Evolutionary conservation across 2,113 vertebrate genomes (phyloP), one percentile per base, ranked within the genome.

Genomic region (Mobula hypostoma): DNA sequence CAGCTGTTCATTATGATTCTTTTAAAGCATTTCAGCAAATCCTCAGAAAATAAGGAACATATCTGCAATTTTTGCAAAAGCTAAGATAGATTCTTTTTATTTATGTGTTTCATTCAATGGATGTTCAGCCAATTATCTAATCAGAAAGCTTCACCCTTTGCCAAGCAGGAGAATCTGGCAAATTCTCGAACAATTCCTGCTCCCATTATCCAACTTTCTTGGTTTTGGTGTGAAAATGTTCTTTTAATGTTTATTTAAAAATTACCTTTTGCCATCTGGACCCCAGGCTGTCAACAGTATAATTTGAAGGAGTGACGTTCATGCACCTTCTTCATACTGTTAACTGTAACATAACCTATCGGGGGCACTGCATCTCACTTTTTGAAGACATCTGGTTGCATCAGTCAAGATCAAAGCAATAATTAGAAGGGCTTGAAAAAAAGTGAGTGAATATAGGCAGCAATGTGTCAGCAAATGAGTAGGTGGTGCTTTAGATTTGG

Each of bases 391-490:
- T 24, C 9, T 61, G 56, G 24, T 12, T 63, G 56, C 24, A 12
- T n/a, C 56, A 87, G 58, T 48, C 58, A 56, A 87, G 27, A 88
- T 58, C 83, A 88, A 88, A 88, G 83, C 56, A 88, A 32, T 88
- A 63, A n/a, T 61, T 87, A n/a, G 56, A 5, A 29, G 83, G 83
- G 83, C 48, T 9, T 61, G 29, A 29, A 58, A 85, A 56, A 87
- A 61, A 61, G 58, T n/a, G 12, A 83, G 80, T 88, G 27, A 88
- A 63, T 88, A 29, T 88, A 7, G 56, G 14, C 29, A 87, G 24
- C 58, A n/a, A 1, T 29, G 24, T 87, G 24, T 61, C 83, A 87
- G 19, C 82, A 21, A 61, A 14, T 58, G 56, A 87, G 27, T 63
- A n/a, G 58, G 58, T n/a, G 76, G 83, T 11, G 12, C 40, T 0